These are phyloP conservation scores for Caenorhabditis brenneri DNA, from an alignment of 1,140 invertebrate species.

Conservation along the genomic window DNA sequence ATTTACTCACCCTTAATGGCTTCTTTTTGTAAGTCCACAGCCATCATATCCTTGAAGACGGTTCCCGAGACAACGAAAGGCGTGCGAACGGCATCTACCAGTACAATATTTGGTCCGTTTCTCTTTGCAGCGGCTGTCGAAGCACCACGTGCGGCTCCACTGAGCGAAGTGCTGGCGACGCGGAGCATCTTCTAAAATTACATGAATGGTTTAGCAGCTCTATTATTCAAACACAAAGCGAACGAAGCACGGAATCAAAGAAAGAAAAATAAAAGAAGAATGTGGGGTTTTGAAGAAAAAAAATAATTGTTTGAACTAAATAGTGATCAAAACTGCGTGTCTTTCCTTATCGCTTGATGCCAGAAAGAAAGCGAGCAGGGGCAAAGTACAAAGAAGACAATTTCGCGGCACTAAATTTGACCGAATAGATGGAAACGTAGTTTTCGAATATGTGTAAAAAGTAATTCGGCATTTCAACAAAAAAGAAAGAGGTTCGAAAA, in stretches of 20 bases:
- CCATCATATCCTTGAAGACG: conserved; percentile 89
- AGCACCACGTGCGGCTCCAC: neutral
- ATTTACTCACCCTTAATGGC: conserved; percentile 76
- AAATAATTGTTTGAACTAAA: neutral
- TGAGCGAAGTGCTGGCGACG: neutral
- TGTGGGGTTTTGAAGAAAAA: no score
- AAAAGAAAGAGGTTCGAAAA: no score
- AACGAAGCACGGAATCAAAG: neutral
- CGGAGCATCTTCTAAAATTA: conserved; percentile 22
- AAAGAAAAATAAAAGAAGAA: neutral
- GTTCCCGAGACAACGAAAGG: conserved; percentile 94
- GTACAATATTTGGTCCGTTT: conserved; percentile 80
- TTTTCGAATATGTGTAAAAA: neutral
- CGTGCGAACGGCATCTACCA: conserved; percentile 92
- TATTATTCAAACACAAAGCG: neutral
- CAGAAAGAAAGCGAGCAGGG: no score
- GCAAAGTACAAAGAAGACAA: no score
- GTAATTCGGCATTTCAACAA: neutral
- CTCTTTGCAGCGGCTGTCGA: neutral
- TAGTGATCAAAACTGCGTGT: neutral
- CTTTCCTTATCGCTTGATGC: no score
- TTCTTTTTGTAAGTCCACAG: conserved; percentile 89
- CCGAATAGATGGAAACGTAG: no score
- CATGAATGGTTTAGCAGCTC: neutral
- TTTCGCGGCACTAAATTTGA: no score